Conservation (phyloP, 2,113 vertebrate genomes). For the Sylvilagus bachmani region DNA sequence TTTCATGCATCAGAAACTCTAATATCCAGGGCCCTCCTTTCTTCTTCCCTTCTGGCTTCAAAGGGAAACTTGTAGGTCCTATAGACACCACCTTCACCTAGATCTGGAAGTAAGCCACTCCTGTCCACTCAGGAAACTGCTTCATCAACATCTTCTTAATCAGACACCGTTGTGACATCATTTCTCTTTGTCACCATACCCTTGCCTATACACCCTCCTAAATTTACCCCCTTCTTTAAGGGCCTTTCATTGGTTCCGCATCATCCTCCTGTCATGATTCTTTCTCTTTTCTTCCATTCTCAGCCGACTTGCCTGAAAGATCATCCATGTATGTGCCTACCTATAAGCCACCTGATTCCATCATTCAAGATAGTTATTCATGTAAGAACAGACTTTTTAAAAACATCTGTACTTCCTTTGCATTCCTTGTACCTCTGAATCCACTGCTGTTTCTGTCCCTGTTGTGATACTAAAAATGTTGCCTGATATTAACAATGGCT, state of each 20-base stretch:
- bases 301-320: not conserved
- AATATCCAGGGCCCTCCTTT: not conserved
- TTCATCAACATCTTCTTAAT: not conserved
- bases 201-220: not conserved
- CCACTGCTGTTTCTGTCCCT: not conserved
- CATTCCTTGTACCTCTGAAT: not conserved
- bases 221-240: not conserved
- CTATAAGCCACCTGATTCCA: not conserved
- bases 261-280: not conserved
- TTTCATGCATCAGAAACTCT: not conserved
- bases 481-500: not conserved
- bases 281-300: constrained; percentile 48
- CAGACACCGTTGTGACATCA: not conserved
- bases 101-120: not conserved
- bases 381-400: not conserved
- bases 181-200: not conserved
- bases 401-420: not conserved
- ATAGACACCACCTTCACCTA: not conserved
- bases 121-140: not conserved
- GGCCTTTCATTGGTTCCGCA: not conserved
- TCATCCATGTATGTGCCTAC: not conserved
- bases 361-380: not conserved
- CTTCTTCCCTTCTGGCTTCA: constrained; percentile 3
- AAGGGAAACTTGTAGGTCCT: not conserved
- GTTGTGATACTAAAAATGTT: not conserved